Base-by-base conservation (phyloP, 2,888 invertebrate genomes). In the Drosophila kanekoi region DNA sequence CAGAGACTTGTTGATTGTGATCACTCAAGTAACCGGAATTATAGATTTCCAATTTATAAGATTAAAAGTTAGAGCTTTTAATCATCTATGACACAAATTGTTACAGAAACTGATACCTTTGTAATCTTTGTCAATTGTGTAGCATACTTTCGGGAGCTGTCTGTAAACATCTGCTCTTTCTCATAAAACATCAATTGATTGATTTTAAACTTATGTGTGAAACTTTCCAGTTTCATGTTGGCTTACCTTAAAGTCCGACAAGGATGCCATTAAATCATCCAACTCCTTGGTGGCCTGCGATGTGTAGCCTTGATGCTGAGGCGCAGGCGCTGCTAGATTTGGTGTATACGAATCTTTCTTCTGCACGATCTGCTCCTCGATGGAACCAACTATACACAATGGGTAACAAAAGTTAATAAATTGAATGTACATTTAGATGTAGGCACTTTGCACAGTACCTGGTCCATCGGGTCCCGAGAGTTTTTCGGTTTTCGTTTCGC, bases 201-300 rank as follows among this genome's bases (percentile, higher is more conserved):
- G 28, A 2, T 28, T 23, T 28, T 1, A 8, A 28, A 28, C n/a
- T n/a, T n/a, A 28, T 8, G 10, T 2, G 18, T 48, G n/a, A n/a
- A n/a, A n/a, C n/a, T n/a, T n/a, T n/a, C n/a, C n/a, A n/a, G n/a
- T n/a, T n/a, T n/a, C n/a, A n/a, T n/a, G 8, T 28, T 2, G 14
- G 76, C 93, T 92, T 93, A 97, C 98, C 96, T 98, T 98, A 91
- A 98, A 97, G 91, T 98, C 98, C 0, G 98, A 98, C 11, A 99
- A 93, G 6, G 98, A 97, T 2, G 97, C 97, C 98, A 99, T 98
- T 70, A 99, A 94, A 90, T 98, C 98, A 90, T 99, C 98, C 68
- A 99, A 94, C 92, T 99, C 98, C 92, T 96, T 96, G 20, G 98
- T 98, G 37, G 98, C 98, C 67, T 96, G 96, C 56, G 98, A 98